Evolutionary conservation across 1,140 invertebrate species (phyloP).

Genomic region (Ganaspis sp.): DNA sequence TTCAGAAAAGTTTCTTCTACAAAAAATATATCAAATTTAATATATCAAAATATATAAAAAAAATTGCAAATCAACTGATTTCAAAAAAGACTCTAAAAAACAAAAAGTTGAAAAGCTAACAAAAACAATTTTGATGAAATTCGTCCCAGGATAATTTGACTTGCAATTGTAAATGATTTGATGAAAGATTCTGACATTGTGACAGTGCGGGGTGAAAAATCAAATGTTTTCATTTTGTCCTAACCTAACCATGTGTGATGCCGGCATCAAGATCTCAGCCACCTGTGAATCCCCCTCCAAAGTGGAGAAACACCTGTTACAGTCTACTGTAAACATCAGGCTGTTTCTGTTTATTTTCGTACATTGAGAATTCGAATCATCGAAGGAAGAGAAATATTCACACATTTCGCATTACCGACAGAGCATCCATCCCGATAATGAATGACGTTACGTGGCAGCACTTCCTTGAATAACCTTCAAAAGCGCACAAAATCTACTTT

Average conservation of each 20-base stretch:
- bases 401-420: slow-evolving; percentile 49
- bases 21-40: too few relatives aligned
- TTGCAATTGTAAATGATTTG: slow-evolving; percentile 5
- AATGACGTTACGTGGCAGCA: not conserved
- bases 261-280: slow-evolving; percentile 58
- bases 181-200: slow-evolving; percentile 24
- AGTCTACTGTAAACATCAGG: slow-evolving; percentile 57
- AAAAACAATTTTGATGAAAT: too few relatives aligned
- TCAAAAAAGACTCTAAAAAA: not conserved
- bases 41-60: too few relatives aligned
- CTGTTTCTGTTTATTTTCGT: slow-evolving; percentile 65
- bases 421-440: not conserved
- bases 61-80: too few relatives aligned
- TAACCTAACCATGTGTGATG: slow-evolving; percentile 55
- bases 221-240: slow-evolving; percentile 42
- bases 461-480: not conserved
- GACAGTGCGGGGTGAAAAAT: slow-evolving; percentile 23
- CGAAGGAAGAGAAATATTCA: slow-evolving; percentile 39
- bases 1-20: too few relatives aligned
- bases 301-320: slow-evolving; percentile 68
- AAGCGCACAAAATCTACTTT: not conserved
- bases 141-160: too few relatives aligned
- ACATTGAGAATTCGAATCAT: slow-evolving; percentile 56
- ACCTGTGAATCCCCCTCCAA: slow-evolving; percentile 60
- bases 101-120: too few relatives aligned